Evolutionary conservation across 2,888 invertebrate genomes (phyloP).

Genomic region (Caenorhabditis parvicauda): DNA sequence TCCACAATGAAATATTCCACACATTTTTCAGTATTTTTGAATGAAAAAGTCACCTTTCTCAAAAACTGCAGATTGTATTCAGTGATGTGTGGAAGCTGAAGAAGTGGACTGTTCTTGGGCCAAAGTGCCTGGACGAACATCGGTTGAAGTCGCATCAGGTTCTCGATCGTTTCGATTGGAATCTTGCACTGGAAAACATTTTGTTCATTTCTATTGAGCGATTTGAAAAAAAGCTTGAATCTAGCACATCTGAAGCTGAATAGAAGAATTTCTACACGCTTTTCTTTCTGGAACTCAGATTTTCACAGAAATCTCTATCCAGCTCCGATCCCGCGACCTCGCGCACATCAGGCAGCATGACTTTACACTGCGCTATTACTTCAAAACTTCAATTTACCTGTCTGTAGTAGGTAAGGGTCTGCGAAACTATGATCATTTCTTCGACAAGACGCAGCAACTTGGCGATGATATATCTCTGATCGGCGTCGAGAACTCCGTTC

Average conservation of each 20-base stretch:
- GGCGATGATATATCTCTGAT: conserved; percentile 63
- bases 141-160: conserved; percentile 74
- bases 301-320: too few relatives aligned
- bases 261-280: conserved; percentile 26
- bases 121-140: conserved; percentile 95
- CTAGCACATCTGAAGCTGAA: background rate
- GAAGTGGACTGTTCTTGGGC: conserved; percentile 87
- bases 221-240: background rate
- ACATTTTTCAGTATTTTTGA: too few relatives aligned
- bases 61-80: conserved; percentile 73
- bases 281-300: too few relatives aligned
- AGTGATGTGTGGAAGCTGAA: conserved; percentile 73
- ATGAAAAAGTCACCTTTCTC: too few relatives aligned
- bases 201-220: conserved; percentile 2
- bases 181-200: conserved; percentile 20
- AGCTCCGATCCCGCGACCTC: too few relatives aligned
- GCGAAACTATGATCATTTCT: conserved; percentile 76
- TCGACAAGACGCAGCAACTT: conserved; percentile 85
- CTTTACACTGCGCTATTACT: too few relatives aligned
- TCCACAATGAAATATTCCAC: too few relatives aligned
- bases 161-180: conserved; percentile 45
- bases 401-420: conserved; percentile 17
- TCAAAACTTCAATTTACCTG: too few relatives aligned
- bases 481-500: conserved; percentile 18
- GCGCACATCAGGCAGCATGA: too few relatives aligned